Evolutionary conservation across 2,888 invertebrate genomes (phyloP).

Genomic region (Anodontia alba): DNA sequence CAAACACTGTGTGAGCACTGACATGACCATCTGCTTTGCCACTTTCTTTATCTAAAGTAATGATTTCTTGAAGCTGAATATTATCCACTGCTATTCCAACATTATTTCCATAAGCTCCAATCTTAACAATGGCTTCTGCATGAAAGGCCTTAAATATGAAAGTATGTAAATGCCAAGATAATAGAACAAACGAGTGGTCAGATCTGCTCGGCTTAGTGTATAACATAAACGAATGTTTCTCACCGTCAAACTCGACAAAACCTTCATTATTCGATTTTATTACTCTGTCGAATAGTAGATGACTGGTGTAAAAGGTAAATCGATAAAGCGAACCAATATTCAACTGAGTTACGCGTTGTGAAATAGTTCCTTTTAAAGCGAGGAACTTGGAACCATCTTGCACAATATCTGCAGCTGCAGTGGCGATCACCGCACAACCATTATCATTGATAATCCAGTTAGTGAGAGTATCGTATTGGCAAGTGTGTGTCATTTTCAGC

Average conservation of each 20-base stretch:
- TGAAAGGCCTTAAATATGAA: constrained; percentile 23
- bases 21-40: constrained; percentile 28
- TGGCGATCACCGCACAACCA: neutral
- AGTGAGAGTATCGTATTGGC: neutral
- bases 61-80: constrained; percentile 26
- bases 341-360: constrained; percentile 5
- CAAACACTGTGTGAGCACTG: constrained; percentile 34
- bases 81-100: constrained; percentile 38
- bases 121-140: neutral
- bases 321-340: constrained; percentile 3
- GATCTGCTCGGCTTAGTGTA: constrained; percentile 31
- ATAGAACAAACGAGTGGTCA: neutral
- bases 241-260: constrained; percentile 30
- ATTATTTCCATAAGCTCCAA: constrained; percentile 18
- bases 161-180: constrained; percentile 46
- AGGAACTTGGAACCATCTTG: constrained; percentile 20
- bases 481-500: neutral
- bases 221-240: constrained; percentile 33
- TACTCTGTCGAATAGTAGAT: constrained; percentile 20
- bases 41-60: neutral
- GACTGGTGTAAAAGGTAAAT: constrained; percentile 39
- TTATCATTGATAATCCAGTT: neutral
- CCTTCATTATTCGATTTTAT: constrained; percentile 37
- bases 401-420: neutral
- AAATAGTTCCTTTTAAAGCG: constrained; percentile 15